A percentile compares a stretch with the other conserved stretches of the same genome.
phyloP scores from a whole-genome alignment of 2,888 invertebrate species.

The Drosophila histrio region DNA sequence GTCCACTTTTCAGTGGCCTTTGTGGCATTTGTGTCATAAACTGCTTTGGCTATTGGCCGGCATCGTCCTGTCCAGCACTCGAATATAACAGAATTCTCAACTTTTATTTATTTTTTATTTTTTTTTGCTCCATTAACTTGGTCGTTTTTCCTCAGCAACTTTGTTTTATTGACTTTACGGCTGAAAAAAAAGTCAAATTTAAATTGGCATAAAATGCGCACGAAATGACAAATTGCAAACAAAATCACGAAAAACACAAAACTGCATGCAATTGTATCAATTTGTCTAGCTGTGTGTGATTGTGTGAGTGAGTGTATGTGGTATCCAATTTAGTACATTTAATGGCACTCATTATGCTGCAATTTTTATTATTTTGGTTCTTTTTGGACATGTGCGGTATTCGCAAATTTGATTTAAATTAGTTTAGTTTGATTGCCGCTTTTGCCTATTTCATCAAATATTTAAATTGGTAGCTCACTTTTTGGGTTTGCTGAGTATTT shows the following conservation, averaged over 20 bases:
- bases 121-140: conserved; percentile 29
- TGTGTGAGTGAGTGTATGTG: background rate
- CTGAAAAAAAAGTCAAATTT: conserved; percentile 47
- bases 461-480: conserved; percentile 39
- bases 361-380: conserved; percentile 25
- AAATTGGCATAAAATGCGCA: conserved; percentile 60
- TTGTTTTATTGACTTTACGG: conserved; percentile 65
- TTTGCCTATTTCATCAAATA: conserved; percentile 42
- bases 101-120: too few relatives aligned
- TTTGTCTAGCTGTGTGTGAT: conserved; percentile 10
- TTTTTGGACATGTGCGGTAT: conserved; percentile 21
- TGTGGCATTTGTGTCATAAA: conserved; percentile 55
- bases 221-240: conserved; percentile 69
- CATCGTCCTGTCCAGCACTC: conserved; percentile 23
- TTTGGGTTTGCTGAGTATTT: conserved; percentile 21
- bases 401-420: conserved; percentile 57
- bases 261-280: conserved; percentile 39
- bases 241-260: conserved; percentile 50
- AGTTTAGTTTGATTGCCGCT: conserved; percentile 54
- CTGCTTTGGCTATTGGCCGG: conserved; percentile 45
- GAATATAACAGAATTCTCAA: conserved; percentile 45
- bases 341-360: conserved; percentile 61
- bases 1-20: conserved; percentile 41
- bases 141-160: conserved; percentile 31
- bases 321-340: conserved; percentile 39